A percentile compares a stretch with the other conserved stretches of the same genome.
phyloP scores from a whole-genome alignment of 2,113 vertebrate species.

The Zosterops pallidus region DNA sequence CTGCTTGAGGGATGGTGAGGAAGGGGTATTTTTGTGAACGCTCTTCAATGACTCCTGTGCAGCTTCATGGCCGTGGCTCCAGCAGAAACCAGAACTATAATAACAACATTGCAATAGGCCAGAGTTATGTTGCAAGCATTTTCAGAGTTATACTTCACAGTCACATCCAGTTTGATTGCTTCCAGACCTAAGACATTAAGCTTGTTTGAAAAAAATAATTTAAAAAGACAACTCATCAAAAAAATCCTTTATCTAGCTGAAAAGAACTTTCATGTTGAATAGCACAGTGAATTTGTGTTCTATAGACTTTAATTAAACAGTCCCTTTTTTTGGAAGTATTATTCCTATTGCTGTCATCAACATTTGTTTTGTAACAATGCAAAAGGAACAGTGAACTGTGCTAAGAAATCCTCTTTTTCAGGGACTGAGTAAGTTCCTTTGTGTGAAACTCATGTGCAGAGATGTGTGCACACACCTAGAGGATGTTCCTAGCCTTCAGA shows the following conservation, averaged over 20 bases:
- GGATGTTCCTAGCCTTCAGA: neutral
- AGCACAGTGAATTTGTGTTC: neutral
- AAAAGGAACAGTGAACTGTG: neutral
- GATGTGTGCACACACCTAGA: accelerated
- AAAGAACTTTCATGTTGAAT: conserved; percentile 22
- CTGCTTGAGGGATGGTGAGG: conserved; percentile 55
- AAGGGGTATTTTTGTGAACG: conserved; percentile 64
- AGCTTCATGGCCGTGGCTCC: conserved; percentile 8
- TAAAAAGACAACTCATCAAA: neutral
- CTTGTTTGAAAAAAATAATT: neutral
- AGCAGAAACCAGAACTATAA: conserved; percentile 61
- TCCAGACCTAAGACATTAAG: conserved; percentile 58
- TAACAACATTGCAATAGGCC: conserved; percentile 31
- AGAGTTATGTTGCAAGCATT: conserved; percentile 36
- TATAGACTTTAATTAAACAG: neutral
- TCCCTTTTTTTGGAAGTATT: neutral
- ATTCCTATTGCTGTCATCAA: neutral
- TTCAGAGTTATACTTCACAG: conserved; percentile 33
- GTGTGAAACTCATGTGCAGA: neutral
- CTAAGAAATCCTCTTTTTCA: neutral
- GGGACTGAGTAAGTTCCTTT: neutral
- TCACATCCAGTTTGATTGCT: conserved; percentile 59
- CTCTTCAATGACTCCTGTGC: conserved; percentile 22
- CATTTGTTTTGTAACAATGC: neutral
- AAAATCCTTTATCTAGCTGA: conserved; percentile 23